Evolutionary conservation across 1,140 invertebrate species (phyloP).

Genomic region (Euwallacea similis): DNA sequence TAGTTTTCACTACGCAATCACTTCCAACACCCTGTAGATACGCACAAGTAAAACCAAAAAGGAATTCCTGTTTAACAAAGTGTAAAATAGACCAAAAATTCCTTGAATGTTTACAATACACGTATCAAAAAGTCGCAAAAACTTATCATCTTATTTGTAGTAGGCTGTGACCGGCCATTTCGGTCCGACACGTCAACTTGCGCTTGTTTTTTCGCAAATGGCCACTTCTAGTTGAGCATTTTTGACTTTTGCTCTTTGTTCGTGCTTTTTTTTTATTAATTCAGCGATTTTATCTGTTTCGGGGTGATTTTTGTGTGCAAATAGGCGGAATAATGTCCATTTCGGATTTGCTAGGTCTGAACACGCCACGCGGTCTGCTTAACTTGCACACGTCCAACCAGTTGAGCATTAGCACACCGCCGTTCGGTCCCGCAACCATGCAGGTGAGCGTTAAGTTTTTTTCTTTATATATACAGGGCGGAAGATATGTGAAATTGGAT

Average conservation of each 20-base stretch:
- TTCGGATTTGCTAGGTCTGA: conserved; percentile 59
- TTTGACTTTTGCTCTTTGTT: not conserved
- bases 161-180: no score
- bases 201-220: conserved; percentile 28
- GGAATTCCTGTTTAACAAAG: no score
- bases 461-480: no score
- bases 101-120: no score
- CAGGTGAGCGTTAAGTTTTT: conserved; percentile 43
- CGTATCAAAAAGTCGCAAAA: no score
- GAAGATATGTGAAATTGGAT: no score
- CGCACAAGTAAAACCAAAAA: no score
- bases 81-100: no score
- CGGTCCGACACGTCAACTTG: no score
- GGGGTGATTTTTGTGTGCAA: conserved; percentile 24
- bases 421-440: conserved; percentile 47
- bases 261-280: not conserved
- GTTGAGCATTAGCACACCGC: conserved; percentile 45
- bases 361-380: conserved; percentile 58
- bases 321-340: conserved; percentile 56
- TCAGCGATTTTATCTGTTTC: conserved; percentile 11
- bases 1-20: no score
- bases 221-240: not conserved
- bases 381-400: conserved; percentile 44
- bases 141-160: no score
- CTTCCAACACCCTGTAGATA: no score